phyloP scores from a whole-genome alignment of 2,797 vertebrate species.

The Avahi laniger region DNA sequence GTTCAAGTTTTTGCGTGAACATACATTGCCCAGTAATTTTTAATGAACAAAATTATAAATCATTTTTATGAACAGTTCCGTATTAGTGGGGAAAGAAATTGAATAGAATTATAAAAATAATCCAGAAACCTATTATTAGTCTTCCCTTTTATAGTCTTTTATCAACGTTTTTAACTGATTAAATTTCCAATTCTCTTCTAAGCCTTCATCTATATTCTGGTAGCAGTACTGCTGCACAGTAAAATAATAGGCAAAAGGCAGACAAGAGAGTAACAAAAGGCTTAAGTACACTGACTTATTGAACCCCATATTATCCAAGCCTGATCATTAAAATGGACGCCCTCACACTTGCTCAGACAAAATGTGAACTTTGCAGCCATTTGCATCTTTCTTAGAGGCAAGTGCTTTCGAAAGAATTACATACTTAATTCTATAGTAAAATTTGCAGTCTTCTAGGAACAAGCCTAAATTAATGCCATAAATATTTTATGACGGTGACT shows the following conservation, averaged over 20 bases:
- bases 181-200: neutral
- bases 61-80: neutral
- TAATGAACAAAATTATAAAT: constrained; percentile 15
- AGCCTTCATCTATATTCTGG: neutral
- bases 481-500: neutral
- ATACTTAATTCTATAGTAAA: neutral
- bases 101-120: neutral
- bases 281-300: neutral
- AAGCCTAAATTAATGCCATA: neutral
- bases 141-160: neutral
- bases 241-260: neutral
- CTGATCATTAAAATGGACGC: neutral
- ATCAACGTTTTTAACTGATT: neutral
- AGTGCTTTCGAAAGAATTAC: neutral
- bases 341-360: neutral
- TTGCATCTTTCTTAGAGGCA: neutral
- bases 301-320: neutral
- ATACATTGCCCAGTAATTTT: neutral
- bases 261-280: neutral
- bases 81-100: neutral
- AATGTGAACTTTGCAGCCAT: neutral
- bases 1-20: neutral
- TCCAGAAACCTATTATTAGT: neutral
- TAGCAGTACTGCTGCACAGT: neutral
- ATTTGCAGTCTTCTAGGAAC: neutral